Base-by-base conservation (phyloP, 2,888 invertebrate species). In the Pherbina coryleti region DNA sequence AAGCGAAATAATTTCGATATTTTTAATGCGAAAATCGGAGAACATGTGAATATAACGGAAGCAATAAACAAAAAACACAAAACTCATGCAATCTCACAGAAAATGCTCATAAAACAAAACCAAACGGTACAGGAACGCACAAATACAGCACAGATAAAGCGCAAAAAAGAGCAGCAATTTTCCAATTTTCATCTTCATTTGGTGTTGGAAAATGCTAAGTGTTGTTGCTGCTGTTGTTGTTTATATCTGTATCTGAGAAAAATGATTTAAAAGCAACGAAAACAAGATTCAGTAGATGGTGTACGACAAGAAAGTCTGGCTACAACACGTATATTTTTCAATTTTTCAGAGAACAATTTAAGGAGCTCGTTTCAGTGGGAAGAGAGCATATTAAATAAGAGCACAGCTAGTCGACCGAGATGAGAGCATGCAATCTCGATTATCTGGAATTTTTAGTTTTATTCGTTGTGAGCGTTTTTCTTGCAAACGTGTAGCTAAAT, bases 11-110 rank as follows among this genome's bases (percentile, higher is more conserved):
- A 69, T 60, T 78, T 76, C 77, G 78, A 76, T 76, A 79, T 78
- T 80, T 79, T 82, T 76, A 72, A 74, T 67, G 72, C 75, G 79
- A 69, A 62, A 80, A 81, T 75, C 76, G 79, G 81, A 82, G 80
- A 81, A 83, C 51, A 79, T 49, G 73, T 34, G 25, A 72, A 34
- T 60, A 60, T 60, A 60, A 44, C 37, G 22, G 70, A n/a, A 37
- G 72, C 34, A 72, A 22, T 11, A 72, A 37, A 44, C 57, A 31
- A 72, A 5, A 7, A 22, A 49, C n/a, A 28, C 67, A 60, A 44
- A 49, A 55, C 62, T 17, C 53, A 25, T 60, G 28, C 34, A 64
- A 74, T 60, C 11, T 60, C 44, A 44, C 44, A 44, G 44, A 44
- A 44, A 44, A 44, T 44, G 28, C 25, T 22, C 5, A 60, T 60